Conservation (phyloP, 35 echinoderm and acorn worm species). For the Chiridota heheva region DNA sequence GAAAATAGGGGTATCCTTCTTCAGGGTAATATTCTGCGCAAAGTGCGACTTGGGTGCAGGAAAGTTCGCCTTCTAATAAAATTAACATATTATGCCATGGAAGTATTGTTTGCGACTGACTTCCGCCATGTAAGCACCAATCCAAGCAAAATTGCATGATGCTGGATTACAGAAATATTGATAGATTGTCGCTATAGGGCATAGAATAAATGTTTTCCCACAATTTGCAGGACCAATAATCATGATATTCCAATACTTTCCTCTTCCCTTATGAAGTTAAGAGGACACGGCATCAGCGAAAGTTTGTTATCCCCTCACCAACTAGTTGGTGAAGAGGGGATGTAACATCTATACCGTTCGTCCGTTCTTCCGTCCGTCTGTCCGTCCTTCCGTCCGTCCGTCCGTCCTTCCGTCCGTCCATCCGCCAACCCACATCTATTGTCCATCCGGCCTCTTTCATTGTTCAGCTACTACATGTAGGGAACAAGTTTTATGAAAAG, state of each 20-base stretch:
- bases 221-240: conserved; percentile 41
- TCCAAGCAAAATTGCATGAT: conserved; percentile 21
- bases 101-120: conserved; percentile 38
- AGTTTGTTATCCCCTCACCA: too few species aligned
- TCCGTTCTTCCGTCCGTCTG: too few species aligned
- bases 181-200: conserved; percentile 6
- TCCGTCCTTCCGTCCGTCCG: too few species aligned
- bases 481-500: too few species aligned
- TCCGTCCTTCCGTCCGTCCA: too few species aligned
- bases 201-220: conserved; percentile 45
- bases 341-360: too few species aligned
- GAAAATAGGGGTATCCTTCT: conserved; percentile 14
- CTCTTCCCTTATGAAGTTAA: conserved; percentile 4
- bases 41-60: conserved; percentile 46
- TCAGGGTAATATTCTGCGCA: conserved; percentile 4
- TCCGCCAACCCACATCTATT: too few species aligned
- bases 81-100: conserved; percentile 34
- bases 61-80: conserved; percentile 44
- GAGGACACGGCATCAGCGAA: not conserved
- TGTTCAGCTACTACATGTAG: too few species aligned
- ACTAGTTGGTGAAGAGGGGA: too few species aligned
- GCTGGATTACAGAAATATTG: conserved; percentile 20
- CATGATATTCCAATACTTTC: conserved; percentile 32
- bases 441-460: too few species aligned
- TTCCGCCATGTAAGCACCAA: conserved; percentile 27